A percentile compares a stretch with the other conserved stretches of the same genome.
These are phyloP conservation scores for Crotalus adamanteus DNA, from an alignment of 2,797 vertebrate species.

Conservation along the genomic window DNA sequence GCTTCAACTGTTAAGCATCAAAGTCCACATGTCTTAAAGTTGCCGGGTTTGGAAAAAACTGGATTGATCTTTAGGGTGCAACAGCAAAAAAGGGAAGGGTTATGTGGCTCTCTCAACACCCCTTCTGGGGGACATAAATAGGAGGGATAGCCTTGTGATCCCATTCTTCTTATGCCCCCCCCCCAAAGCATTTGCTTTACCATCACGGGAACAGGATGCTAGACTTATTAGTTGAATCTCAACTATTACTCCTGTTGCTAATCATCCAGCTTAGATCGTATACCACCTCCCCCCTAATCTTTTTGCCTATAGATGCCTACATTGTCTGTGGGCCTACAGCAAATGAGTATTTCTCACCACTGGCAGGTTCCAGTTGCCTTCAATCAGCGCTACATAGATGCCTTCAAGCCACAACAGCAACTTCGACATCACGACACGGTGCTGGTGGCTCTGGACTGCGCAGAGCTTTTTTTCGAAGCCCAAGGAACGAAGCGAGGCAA, in stretches of 20 bases:
- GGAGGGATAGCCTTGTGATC: no score
- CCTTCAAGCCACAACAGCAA: slow-evolving; percentile 40
- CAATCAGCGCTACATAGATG: slow-evolving; percentile 40
- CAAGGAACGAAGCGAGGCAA: slow-evolving; percentile 4
- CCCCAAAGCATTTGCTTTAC: neutral
- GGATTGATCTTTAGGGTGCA: neutral
- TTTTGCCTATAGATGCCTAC: neutral
- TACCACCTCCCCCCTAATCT: neutral
- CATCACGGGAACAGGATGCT: neutral
- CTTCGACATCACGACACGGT: slow-evolving; percentile 8
- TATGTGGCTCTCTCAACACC: neutral
- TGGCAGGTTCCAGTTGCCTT: slow-evolving; percentile 43
- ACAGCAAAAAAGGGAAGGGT: neutral
- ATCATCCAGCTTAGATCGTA: neutral
- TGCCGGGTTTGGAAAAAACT: neutral
- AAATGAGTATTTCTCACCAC: neutral
- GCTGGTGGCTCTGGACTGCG: slow-evolving; percentile 50
- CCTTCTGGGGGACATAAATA: neutral
- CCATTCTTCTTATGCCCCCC: no score
- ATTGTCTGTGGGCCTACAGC: neutral
- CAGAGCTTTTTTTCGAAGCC: slow-evolving; percentile 51
- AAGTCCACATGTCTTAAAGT: neutral
- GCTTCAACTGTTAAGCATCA: neutral
- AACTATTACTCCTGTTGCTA: neutral
- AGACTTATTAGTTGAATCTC: neutral